Conservation (phyloP, 2,888 invertebrate species). For the Hydriomena furcata region DNA sequence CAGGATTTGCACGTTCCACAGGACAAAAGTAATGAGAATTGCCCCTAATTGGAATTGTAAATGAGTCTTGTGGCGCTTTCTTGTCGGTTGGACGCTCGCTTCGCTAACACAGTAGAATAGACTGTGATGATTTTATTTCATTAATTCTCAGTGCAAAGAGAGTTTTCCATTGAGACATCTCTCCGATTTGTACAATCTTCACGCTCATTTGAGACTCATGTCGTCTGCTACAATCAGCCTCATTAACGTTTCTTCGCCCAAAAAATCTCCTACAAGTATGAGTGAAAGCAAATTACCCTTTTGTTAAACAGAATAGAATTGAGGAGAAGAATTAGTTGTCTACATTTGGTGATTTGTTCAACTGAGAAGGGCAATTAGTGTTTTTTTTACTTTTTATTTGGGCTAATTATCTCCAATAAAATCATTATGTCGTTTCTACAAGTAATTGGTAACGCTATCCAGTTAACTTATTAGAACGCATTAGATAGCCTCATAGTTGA, state of each 20-base stretch:
- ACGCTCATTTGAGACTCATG: slow-evolving; percentile 48
- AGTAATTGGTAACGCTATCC: neutral
- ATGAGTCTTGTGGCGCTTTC: slow-evolving; percentile 78
- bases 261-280: slow-evolving; percentile 44
- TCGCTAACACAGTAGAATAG: slow-evolving; percentile 74
- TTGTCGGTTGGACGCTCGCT: slow-evolving; percentile 73
- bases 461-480: neutral
- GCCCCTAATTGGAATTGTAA: slow-evolving; percentile 81
- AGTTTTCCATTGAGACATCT: slow-evolving; percentile 62
- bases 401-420: slow-evolving; percentile 24
- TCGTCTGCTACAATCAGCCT: slow-evolving; percentile 43
- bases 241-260: slow-evolving; percentile 42
- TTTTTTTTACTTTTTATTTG: slow-evolving; percentile 33
- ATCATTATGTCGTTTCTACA: neutral
- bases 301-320: slow-evolving; percentile 41
- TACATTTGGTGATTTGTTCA: slow-evolving; percentile 38
- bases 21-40: slow-evolving; percentile 79
- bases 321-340: slow-evolving; percentile 42
- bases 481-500: too few relatives aligned
- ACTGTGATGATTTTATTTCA: slow-evolving; percentile 81
- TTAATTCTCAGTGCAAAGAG: slow-evolving; percentile 64
- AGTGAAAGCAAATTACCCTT: slow-evolving; percentile 48
- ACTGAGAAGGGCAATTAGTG: slow-evolving; percentile 35
- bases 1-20: slow-evolving; percentile 68
- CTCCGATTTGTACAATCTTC: slow-evolving; percentile 55